A percentile compares a stretch with the other conserved stretches of the same genome.
These are phyloP conservation scores for Barbus barbus DNA, from an alignment of 2,113 vertebrate species.

Conservation along the genomic window DNA sequence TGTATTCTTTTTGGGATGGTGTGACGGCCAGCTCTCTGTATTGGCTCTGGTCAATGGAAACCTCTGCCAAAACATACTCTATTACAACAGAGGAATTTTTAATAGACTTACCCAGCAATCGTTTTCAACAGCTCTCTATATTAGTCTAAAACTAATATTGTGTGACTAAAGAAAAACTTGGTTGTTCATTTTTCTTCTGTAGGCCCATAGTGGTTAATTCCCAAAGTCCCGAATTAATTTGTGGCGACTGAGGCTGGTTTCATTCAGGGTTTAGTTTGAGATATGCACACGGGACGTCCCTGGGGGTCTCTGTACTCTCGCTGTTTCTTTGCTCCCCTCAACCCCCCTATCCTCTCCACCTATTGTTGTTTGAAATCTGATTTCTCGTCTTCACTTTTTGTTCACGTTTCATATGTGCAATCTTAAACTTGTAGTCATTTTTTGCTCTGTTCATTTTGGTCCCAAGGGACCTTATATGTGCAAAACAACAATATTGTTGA, in stretches of 20 bases:
- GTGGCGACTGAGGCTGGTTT: slow-evolving; percentile 33
- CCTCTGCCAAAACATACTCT: slow-evolving; percentile 23
- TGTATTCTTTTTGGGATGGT: slow-evolving; percentile 15
- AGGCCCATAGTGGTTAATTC: slow-evolving; percentile 38
- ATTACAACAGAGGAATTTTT: slow-evolving; percentile 33
- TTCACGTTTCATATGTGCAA: not conserved
- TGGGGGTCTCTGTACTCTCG: not conserved
- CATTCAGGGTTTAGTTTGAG: slow-evolving; percentile 37
- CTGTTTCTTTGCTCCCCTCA: no score
- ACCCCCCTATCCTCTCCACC: not conserved
- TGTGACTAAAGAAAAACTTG: slow-evolving; percentile 27
- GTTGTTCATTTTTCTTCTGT: slow-evolving; percentile 29
- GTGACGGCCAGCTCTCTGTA: not conserved
- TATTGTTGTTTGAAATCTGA: not conserved
- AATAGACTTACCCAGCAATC: slow-evolving; percentile 32
- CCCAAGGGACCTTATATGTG: not conserved
- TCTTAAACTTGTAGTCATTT: no score
- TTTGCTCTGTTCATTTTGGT: not conserved
- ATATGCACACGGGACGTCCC: slow-evolving; percentile 33
- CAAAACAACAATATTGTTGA: not conserved
- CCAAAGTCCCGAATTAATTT: slow-evolving; percentile 55
- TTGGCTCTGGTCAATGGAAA: slow-evolving; percentile 24
- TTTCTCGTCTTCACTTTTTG: slow-evolving; percentile 4
- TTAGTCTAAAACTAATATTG: slow-evolving; percentile 44
- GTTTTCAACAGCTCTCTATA: slow-evolving; percentile 38